These are phyloP conservation scores for Girardinichthys multiradiatus DNA, from an alignment of 2,113 vertebrate genomes.

Conservation along the genomic window DNA sequence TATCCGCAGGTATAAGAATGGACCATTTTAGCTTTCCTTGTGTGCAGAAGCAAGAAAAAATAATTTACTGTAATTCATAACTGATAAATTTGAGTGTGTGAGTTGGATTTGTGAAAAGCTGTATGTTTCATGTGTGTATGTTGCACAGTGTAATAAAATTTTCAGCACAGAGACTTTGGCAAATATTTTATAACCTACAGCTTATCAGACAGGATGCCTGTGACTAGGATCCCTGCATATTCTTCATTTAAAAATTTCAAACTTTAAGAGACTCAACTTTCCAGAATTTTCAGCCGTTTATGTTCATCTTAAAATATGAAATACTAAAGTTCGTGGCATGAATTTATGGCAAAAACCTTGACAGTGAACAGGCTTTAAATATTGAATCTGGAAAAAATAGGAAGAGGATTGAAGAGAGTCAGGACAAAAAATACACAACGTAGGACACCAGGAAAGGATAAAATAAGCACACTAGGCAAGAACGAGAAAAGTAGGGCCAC, in stretches of 20 bases:
- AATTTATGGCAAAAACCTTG: no score
- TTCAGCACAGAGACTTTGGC: neutral
- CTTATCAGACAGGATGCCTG: no score
- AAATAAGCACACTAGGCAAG: no score
- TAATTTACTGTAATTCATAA: neutral
- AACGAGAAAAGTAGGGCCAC: no score
- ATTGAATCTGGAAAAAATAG: no score
- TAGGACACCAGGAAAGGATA: no score
- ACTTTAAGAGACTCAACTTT: neutral
- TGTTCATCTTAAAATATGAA: no score
- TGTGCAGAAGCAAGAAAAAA: neutral
- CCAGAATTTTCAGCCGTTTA: no score
- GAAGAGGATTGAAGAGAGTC: no score
- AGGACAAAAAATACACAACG: no score
- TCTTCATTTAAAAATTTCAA: neutral
- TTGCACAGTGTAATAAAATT: neutral
- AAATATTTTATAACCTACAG: neutral
- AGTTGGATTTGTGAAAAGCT: neutral
- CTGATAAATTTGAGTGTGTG: neutral
- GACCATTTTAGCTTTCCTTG: neutral
- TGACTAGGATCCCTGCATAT: neutral
- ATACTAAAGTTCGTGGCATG: no score
- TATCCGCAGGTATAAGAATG: neutral
- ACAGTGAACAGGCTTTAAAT: no score
- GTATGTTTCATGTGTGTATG: conserved; percentile 1